Conservation (phyloP, 2,797 vertebrate genomes). For the Sebastiscus tertius region DNA sequence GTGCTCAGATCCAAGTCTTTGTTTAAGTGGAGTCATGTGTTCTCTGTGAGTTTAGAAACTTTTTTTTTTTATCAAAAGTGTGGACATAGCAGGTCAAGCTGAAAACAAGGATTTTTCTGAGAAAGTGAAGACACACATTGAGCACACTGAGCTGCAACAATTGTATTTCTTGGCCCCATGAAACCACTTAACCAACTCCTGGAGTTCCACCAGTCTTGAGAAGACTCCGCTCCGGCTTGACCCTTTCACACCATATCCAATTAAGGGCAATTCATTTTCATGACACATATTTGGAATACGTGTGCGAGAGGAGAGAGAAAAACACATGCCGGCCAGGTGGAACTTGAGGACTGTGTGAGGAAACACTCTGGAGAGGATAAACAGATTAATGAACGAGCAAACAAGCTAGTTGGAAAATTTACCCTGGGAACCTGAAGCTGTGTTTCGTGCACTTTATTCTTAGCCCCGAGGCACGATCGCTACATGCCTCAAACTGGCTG, state of each 20-base stretch:
- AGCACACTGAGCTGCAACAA: background rate
- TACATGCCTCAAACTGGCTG: background rate
- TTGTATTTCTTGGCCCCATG: constrained; percentile 25
- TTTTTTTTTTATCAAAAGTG: constrained; percentile 1
- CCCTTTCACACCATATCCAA: constrained; percentile 15
- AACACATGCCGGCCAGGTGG: background rate
- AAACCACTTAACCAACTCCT: constrained; percentile 51
- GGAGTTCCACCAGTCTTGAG: constrained; percentile 5
- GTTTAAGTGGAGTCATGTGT: background rate
- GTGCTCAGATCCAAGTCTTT: background rate
- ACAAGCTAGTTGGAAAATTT: constrained; percentile 26
- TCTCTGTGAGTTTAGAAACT: background rate
- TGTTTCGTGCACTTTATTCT: constrained; percentile 11
- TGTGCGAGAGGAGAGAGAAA: background rate
- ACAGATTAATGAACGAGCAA: constrained; percentile 41
- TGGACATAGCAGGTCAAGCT: constrained; percentile 23
- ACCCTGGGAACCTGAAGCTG: background rate
- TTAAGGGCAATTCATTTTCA: constrained; percentile 30
- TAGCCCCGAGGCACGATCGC: background rate
- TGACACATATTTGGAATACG: background rate
- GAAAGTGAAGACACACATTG: background rate
- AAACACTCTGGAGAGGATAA: background rate
- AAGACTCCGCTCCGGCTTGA: background rate
- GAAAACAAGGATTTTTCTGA: constrained; percentile 8
- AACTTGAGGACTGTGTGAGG: background rate